Conservation (phyloP, 2,797 vertebrate species). For the Mormyrus hasselquistii region DNA sequence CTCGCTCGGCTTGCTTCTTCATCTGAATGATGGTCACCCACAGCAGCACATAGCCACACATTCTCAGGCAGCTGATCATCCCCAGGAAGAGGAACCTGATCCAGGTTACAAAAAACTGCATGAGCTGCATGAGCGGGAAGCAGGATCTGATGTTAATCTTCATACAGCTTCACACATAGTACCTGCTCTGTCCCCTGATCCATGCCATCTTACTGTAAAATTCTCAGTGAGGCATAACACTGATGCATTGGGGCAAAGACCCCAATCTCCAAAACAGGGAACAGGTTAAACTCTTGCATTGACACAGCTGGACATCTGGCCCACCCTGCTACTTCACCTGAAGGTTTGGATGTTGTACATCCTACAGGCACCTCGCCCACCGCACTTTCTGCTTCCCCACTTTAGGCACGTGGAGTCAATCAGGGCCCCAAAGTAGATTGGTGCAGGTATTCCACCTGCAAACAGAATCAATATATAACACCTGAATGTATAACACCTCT, state of each 20-base stretch:
- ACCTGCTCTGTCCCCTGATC: not conserved
- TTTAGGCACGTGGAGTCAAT: constrained; percentile 85
- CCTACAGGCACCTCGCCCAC: constrained; percentile 72
- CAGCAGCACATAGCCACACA: constrained; percentile 21
- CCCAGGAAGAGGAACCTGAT: constrained; percentile 33
- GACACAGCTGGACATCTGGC: not conserved
- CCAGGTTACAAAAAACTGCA: not conserved
- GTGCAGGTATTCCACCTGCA: constrained; percentile 58
- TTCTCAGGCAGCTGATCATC: not conserved
- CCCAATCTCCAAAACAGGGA: not conserved
- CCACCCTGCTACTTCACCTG: constrained; percentile 49
- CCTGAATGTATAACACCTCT: constrained; percentile 34
- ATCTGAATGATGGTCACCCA: constrained; percentile 24
- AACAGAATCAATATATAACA: not conserved
- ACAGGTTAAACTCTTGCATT: not conserved
- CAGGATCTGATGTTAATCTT: not conserved
- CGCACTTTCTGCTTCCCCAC: constrained; percentile 70
- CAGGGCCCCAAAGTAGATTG: constrained; percentile 74
- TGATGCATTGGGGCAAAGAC: not conserved
- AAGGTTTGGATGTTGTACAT: constrained; percentile 71
- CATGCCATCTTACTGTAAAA: not conserved
- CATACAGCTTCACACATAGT: not conserved
- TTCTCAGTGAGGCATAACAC: not conserved
- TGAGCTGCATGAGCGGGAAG: not conserved
- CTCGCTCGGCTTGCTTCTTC: constrained; percentile 18